These are phyloP conservation scores for Corvus moneduloides DNA, from an alignment of 2,113 vertebrate genomes.

Conservation along the genomic window DNA sequence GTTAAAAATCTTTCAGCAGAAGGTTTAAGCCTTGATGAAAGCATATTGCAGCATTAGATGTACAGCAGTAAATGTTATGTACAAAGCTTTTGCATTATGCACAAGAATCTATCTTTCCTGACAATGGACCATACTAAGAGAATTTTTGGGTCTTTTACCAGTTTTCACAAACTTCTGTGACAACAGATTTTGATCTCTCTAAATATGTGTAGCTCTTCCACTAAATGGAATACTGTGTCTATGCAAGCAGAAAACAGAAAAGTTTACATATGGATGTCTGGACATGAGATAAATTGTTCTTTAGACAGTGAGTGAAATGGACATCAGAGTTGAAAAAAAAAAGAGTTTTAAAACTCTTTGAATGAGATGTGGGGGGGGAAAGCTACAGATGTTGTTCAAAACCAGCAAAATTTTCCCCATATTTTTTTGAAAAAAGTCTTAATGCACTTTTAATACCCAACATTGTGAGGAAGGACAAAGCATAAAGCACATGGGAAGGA, in stretches of 20 bases:
- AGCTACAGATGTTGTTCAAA: background rate
- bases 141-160: background rate
- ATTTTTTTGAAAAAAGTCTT: background rate
- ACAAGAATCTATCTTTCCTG: background rate
- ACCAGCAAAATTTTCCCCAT: background rate
- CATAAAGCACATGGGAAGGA: background rate
- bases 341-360: background rate
- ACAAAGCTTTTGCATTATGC: background rate
- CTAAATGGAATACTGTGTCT: background rate
- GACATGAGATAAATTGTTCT: background rate
- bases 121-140: background rate
- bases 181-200: background rate
- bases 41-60: background rate
- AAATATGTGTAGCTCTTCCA: background rate
- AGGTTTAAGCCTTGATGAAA: slow-evolving; percentile 45
- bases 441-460: background rate
- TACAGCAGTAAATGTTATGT: background rate
- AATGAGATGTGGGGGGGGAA: background rate
- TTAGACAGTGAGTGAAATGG: slow-evolving; percentile 46
- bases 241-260: slow-evolving; percentile 15
- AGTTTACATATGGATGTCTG: background rate
- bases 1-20: slow-evolving; percentile 70
- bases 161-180: background rate
- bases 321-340: background rate
- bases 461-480: background rate